phyloP scores from a whole-genome alignment of 2,797 vertebrate species.

The Uromys caudimaculatus region DNA sequence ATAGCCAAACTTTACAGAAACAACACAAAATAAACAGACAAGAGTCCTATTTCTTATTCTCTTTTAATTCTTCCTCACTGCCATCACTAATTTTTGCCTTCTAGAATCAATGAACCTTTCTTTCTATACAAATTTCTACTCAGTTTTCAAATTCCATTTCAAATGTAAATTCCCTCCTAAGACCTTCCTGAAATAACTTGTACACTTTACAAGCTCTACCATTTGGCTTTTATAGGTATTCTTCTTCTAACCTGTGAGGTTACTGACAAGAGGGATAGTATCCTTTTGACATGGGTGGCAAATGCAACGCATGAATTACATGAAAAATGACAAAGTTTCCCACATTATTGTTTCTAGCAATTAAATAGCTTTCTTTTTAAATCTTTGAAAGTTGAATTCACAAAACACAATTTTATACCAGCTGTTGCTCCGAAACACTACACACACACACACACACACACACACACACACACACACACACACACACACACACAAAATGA shows the following conservation, averaged over 20 bases:
- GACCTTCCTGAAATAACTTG: neutral
- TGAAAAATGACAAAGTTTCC: constrained; percentile 34
- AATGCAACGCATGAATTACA: constrained; percentile 11
- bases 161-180: neutral
- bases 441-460: neutral
- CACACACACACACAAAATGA: constrained; percentile 2
- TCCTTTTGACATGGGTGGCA: constrained; percentile 49
- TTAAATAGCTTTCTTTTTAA: constrained; percentile 51
- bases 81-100: neutral
- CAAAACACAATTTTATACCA: constrained; percentile 57
- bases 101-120: constrained; percentile 3
- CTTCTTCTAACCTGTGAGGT: constrained; percentile 22
- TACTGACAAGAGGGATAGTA: constrained; percentile 25
- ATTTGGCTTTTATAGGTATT: constrained; percentile 35
- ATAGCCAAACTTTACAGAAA: neutral
- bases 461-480: no score
- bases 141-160: constrained; percentile 24
- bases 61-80: neutral
- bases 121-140: constrained; percentile 44
- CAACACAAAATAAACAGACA: neutral
- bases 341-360: constrained; percentile 35
- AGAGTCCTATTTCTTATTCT: neutral
- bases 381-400: constrained; percentile 20
- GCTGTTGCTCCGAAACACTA: constrained; percentile 28
- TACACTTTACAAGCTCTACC: neutral